Evolutionary conservation across 1,140 invertebrate genomes (phyloP).

Genomic region (Eriosoma lanigerum): DNA sequence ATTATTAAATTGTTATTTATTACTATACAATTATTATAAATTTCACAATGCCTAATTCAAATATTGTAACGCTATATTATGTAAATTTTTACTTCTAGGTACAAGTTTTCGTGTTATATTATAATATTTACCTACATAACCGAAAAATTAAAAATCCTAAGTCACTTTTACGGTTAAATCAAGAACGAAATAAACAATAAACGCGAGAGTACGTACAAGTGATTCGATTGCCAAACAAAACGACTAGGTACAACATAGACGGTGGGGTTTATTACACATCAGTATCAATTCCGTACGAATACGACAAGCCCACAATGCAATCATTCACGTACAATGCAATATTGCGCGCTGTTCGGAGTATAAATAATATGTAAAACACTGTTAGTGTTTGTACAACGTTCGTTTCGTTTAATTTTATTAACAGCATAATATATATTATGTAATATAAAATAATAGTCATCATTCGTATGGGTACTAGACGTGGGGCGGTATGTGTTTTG

Average conservation of each 20-base stretch:
- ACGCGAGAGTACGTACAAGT: too few species aligned
- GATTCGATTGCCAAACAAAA: neutral
- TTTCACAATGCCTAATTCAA: too few species aligned
- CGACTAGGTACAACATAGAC: neutral
- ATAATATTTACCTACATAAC: too few species aligned
- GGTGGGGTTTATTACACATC: neutral
- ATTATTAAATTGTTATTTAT: too few species aligned
- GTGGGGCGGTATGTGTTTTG: neutral
- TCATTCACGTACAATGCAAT: neutral
- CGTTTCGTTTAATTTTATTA: constrained; percentile 11
- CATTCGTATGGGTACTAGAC: neutral
- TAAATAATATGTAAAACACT: neutral
- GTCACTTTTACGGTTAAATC: too few species aligned
- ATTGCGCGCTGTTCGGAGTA: neutral
- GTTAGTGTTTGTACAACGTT: neutral
- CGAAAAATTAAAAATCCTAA: too few species aligned
- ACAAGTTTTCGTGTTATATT: too few species aligned
- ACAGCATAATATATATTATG: neutral
- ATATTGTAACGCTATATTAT: too few species aligned
- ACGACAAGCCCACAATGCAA: neutral
- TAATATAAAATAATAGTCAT: neutral
- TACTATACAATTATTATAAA: too few species aligned
- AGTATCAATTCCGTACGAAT: neutral
- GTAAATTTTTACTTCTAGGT: too few species aligned
- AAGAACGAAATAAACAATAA: too few species aligned